Base-by-base conservation (phyloP, 2,113 vertebrate species). In the Reinhardtius hippoglossoides region DNA sequence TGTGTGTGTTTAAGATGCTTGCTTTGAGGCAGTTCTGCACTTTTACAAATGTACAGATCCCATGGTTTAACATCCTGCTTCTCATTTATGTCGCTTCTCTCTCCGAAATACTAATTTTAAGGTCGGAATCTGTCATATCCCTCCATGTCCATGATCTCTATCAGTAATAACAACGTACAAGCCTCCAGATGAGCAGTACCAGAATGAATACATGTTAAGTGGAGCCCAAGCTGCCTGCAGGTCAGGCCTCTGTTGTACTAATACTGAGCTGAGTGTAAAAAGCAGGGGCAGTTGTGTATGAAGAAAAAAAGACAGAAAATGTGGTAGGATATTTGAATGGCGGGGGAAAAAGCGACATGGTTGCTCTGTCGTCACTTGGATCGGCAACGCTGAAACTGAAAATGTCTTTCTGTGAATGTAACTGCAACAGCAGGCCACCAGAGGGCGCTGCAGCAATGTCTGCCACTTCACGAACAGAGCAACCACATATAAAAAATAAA, bases 201-300 rank as follows among this genome's bases (percentile, higher is more conserved):
- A 2, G 27, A 44, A 70, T 60, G 74, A 59, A 20, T 52, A 18
- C 46, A 31, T 79, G 72, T 20, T 23, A 7, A 77, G 61, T 85
- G 82, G 67, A 83, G 84, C 87, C 87, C 78, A 72, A 90, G 75
- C 88, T 90, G 92, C 88, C 91, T 85, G 88, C 90, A 92, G 91
- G 70, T 92, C 81, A 85, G 86, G 82, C 84, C 67, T 72, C 80
- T 55, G 82, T 80, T 21, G 4, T 46, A 63, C 55, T 62, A 68
- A 78, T 3, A 72, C 40, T 72, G 71, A 77, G 40, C 26, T 72
- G 35, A 78, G 82, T 3, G 1, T 60, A 21, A 37, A 55, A 66
- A 37, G 66, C 4, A 18, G 46, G 21, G 26, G 48, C 16, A 20
- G 44, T 8, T 14, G 65, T 59, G 83, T 76, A 84, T 78, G 48